These are phyloP conservation scores for Temnothorax unifasciatus DNA, from an alignment of 2,888 invertebrate genomes.

Conservation along the genomic window DNA sequence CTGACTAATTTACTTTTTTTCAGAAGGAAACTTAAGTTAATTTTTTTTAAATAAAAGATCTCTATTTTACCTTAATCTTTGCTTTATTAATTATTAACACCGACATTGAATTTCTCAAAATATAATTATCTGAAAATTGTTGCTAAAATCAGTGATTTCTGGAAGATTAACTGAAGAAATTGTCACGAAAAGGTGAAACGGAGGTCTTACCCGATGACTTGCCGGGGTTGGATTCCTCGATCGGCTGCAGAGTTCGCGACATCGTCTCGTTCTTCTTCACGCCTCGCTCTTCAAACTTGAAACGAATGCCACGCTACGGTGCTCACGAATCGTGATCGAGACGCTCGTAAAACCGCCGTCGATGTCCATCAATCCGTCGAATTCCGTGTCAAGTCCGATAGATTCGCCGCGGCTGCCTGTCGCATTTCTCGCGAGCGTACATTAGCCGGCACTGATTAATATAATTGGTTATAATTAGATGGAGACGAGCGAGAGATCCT, in stretches of 20 bases:
- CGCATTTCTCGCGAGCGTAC: slow-evolving; percentile 20
- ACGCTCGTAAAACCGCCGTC: slow-evolving; percentile 34
- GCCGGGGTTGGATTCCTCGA: slow-evolving; percentile 82
- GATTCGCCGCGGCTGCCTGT: slow-evolving; percentile 26
- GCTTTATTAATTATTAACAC: background rate
- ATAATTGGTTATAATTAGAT: slow-evolving; percentile 3
- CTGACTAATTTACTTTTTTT: background rate
- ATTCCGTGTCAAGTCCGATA: slow-evolving; percentile 24
- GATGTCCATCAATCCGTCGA: slow-evolving; percentile 39
- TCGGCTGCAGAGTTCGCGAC: slow-evolving; percentile 82
- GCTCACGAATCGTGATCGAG: slow-evolving; percentile 19
- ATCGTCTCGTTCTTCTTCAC: slow-evolving; percentile 68
- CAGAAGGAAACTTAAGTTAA: background rate
- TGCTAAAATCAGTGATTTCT: background rate
- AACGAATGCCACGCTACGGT: slow-evolving; percentile 20
- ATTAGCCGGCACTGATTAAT: slow-evolving; percentile 12
- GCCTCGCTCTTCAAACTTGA: slow-evolving; percentile 31
- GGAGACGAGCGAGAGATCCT: background rate
- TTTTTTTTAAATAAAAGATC: background rate
- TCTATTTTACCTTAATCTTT: background rate
- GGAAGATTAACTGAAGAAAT: slow-evolving; percentile 12
- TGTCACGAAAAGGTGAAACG: background rate
- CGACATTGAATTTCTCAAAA: background rate
- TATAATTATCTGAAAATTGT: background rate
- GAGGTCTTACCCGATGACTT: slow-evolving; percentile 77